Evolutionary conservation across 2,888 invertebrate species (phyloP).

Genomic region (Psylliodes chrysocephalus): DNA sequence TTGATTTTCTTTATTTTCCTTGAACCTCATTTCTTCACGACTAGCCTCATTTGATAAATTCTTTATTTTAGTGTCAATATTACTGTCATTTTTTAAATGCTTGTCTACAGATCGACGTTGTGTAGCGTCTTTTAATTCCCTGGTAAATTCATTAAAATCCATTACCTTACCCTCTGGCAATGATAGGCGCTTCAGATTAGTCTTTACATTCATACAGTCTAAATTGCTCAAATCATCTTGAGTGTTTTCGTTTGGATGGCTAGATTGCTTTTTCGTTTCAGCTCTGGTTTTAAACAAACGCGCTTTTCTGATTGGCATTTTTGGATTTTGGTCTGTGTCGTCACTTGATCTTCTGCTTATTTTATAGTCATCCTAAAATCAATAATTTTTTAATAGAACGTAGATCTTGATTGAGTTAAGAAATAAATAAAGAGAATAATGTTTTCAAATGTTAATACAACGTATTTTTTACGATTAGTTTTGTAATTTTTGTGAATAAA

Average conservation of each 20-base stretch:
- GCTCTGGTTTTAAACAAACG: constrained; percentile 80
- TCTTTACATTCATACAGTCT: constrained; percentile 36
- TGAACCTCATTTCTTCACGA: constrained; percentile 38
- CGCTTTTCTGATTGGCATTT: constrained; percentile 66
- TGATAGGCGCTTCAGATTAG: constrained; percentile 58
- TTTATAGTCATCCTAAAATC: neutral
- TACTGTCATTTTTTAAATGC: constrained; percentile 31
- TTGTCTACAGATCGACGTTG: constrained; percentile 53
- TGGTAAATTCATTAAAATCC: constrained; percentile 67
- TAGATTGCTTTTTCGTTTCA: constrained; percentile 69
- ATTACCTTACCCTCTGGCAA: constrained; percentile 63
- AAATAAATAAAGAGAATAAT: too few species aligned
- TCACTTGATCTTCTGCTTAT: constrained; percentile 16
- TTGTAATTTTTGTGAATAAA: too few species aligned
- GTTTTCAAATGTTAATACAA: too few species aligned
- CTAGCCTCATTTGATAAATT: constrained; percentile 67
- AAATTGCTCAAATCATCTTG: constrained; percentile 8
- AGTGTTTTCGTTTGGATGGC: constrained; percentile 52
- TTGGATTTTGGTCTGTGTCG: constrained; percentile 43
- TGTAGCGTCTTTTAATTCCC: constrained; percentile 65
- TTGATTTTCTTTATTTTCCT: constrained; percentile 61
- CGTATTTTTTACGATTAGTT: too few species aligned
- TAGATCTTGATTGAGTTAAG: too few species aligned
- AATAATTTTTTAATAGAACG: too few species aligned
- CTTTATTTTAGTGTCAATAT: constrained; percentile 48